Percentiles rank a stretch among this genome's conserved stretches.
Evolutionary conservation across 2,888 invertebrate genomes (phyloP).

Genomic region (Athripsodes cinereus): DNA sequence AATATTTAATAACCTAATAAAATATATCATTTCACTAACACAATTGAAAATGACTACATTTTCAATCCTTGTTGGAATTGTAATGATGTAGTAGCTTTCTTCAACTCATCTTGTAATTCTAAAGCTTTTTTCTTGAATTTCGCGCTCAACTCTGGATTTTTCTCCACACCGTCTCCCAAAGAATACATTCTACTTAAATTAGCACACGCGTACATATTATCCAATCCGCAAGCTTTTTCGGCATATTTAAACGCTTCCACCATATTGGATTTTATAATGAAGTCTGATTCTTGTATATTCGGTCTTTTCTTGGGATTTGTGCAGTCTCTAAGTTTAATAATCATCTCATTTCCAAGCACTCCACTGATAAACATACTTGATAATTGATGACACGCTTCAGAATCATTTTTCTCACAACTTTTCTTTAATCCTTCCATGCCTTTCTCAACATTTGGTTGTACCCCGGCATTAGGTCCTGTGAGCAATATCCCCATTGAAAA

Average conservation of each 20-base stretch:
- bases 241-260: constrained; percentile 74
- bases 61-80: constrained; percentile 45
- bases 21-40: no score
- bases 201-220: constrained; percentile 82
- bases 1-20: no score
- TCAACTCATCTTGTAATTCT: constrained; percentile 56
- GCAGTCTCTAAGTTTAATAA: constrained; percentile 28
- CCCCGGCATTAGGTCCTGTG: constrained; percentile 53
- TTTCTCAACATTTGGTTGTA: constrained; percentile 54
- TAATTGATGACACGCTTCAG: constrained; percentile 73
- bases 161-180: constrained; percentile 75
- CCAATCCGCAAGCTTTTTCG: constrained; percentile 73
- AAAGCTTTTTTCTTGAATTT: constrained; percentile 66
- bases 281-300: constrained; percentile 40
- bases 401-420: constrained; percentile 52
- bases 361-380: constrained; percentile 75
- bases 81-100: constrained; percentile 33
- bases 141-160: constrained; percentile 63
- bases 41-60: no score
- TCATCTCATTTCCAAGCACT: constrained; percentile 51
- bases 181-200: constrained; percentile 85
- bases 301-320: constrained; percentile 4
- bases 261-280: constrained; percentile 59
- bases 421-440: constrained; percentile 53
- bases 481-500: constrained; percentile 67